Percentiles rank a stretch among this genome's conserved stretches.
phyloP scores from a whole-genome alignment of 2,797 vertebrate species.

The Anas flavirostris region DNA sequence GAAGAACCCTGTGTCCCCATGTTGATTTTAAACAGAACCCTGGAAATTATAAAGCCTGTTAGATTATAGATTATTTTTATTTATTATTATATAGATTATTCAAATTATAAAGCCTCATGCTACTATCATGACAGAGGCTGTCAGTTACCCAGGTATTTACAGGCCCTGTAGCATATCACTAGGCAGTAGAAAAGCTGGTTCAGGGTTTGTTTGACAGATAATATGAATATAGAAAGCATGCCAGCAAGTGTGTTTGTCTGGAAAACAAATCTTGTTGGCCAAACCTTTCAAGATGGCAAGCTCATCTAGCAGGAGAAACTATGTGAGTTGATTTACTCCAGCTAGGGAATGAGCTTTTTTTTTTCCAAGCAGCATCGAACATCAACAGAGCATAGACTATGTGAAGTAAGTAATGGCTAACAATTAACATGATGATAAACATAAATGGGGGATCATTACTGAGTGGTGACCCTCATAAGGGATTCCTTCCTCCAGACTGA shows the following conservation, averaged over 20 bases:
- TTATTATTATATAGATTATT: too few relatives aligned
- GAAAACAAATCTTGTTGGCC: background rate
- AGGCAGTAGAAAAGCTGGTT: background rate
- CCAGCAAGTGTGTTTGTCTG: background rate
- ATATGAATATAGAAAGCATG: background rate
- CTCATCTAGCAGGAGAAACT: background rate
- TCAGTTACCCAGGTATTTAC: background rate
- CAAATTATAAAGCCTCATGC: too few relatives aligned
- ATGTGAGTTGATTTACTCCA: background rate
- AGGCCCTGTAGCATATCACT: background rate
- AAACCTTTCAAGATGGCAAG: background rate
- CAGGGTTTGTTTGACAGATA: background rate
- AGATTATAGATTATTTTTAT: too few relatives aligned
- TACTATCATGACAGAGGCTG: background rate
- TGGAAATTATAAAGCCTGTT: background rate
- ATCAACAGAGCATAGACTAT: background rate
- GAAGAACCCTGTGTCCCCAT: background rate
- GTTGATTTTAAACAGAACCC: background rate
- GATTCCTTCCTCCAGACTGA: background rate
- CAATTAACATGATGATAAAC: background rate
- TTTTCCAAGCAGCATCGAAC: background rate
- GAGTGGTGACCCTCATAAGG: background rate
- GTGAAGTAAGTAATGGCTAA: background rate
- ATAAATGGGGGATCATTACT: background rate
- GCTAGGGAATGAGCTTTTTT: background rate